Percentiles rank a stretch among this genome's conserved stretches.
These are phyloP conservation scores for Agrotis puta DNA, from an alignment of 2,888 invertebrate species.

Conservation along the genomic window DNA sequence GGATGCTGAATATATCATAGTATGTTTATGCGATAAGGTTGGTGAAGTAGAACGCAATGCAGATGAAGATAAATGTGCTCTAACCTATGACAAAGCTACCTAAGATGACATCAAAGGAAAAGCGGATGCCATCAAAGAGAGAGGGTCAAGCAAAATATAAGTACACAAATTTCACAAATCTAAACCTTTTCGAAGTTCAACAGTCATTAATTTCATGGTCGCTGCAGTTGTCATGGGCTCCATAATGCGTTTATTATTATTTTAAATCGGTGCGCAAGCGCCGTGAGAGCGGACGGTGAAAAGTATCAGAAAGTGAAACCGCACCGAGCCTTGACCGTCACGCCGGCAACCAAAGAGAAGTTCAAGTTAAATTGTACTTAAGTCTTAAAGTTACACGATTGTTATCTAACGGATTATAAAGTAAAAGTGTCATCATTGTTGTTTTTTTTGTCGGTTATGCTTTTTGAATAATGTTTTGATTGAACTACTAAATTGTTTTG, in stretches of 20 bases:
- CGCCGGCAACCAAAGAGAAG: conserved; percentile 68
- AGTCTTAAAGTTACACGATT: conserved; percentile 57
- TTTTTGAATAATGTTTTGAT: conserved; percentile 39
- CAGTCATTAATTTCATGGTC: conserved; percentile 68
- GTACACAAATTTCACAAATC: conserved; percentile 35
- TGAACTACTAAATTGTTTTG: neutral
- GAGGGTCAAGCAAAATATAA: conserved; percentile 56
- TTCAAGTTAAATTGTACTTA: conserved; percentile 60
- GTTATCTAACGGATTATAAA: conserved; percentile 64
- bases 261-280: conserved; percentile 47
- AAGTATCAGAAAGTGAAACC: conserved; percentile 89
- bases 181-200: conserved; percentile 64
- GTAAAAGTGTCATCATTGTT: conserved; percentile 61
- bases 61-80: conserved; percentile 31
- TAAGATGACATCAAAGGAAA: conserved; percentile 37
- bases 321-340: conserved; percentile 87
- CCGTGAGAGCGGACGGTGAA: conserved; percentile 85
- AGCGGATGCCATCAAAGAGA: conserved; percentile 48
- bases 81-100: conserved; percentile 28
- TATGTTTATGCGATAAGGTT: neutral
- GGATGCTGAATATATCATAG: neutral
- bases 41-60: conserved; percentile 9
- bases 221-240: conserved; percentile 65
- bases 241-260: conserved; percentile 65
- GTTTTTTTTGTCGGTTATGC: conserved; percentile 31